Base-by-base conservation (phyloP, 2,888 invertebrate species). In the Mythimna impura region DNA sequence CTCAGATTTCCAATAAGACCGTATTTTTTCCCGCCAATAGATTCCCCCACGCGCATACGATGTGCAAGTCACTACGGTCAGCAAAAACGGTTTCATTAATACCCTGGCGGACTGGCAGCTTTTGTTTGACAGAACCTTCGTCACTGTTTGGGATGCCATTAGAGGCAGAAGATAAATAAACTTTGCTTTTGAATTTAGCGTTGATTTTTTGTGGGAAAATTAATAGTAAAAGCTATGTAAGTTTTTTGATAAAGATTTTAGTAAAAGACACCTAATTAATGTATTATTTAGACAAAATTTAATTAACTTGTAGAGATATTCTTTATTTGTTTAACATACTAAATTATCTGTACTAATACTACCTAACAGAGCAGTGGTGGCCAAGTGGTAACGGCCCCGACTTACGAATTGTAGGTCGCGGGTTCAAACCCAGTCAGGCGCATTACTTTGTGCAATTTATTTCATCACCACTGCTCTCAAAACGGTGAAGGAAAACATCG, bases 61-160 rank as follows among this genome's bases (percentile, higher is more conserved):
- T 81, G 87, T 92, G 93, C 93, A 92, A 93, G 93, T 93, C 92
- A 93, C 90, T 87, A 90, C 82, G 87, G 91, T 92, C 89, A 86
- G 91, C 91, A 92, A 89, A 91, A 93, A 93, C 90, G 76, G 79
- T 85, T 84, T 87, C 90, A 92, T 93, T 92, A 91, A 93, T 91
- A 89, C 86, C 71, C 65, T 71, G 22, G 66, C 67, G 73, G 63
- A 70, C 67, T 67, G 74, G 64, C 78, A 78, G 81, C 85, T 83
- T 86, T 87, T 86, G 89, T 88, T 87, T 88, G 89, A 85, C 86
- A 80, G 62, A 72, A 85, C 91, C 91, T 86, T 87, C 88, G 90
- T 90, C 89, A 89, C 73, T 79, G 80, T 81, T 84, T 81, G 74
- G 73, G 81, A 76, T 78, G 81, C 79, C 79, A 81, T 81, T 81